These are phyloP conservation scores for Podiceps cristatus DNA, from an alignment of 2,113 vertebrate genomes.

Conservation along the genomic window DNA sequence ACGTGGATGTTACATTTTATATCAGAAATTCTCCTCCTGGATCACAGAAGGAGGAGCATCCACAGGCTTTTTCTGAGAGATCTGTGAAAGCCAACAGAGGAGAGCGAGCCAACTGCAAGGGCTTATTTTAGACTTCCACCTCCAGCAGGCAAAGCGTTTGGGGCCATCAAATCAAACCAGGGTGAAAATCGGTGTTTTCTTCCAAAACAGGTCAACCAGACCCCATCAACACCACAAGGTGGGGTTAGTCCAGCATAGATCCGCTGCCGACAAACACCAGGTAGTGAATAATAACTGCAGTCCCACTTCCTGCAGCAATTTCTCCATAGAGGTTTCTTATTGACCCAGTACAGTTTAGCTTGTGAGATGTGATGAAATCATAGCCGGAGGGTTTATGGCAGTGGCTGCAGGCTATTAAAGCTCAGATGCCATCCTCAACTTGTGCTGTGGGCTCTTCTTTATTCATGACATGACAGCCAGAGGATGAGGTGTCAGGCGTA, in stretches of 20 bases:
- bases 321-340: neutral
- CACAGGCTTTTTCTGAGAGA: neutral
- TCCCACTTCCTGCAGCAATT: neutral
- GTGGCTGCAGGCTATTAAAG: constrained; percentile 64
- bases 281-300: neutral
- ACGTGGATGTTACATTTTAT: neutral
- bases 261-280: neutral
- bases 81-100: neutral
- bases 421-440: constrained; percentile 43
- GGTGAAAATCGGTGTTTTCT: neutral
- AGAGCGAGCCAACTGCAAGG: neutral
- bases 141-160: constrained; percentile 11
- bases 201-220: constrained; percentile 1
- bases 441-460: constrained; percentile 8
- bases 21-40: neutral
- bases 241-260: constrained; percentile 62
- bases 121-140: constrained; percentile 25
- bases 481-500: constrained; percentile 63
- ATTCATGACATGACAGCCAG: constrained; percentile 45
- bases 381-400: constrained; percentile 52
- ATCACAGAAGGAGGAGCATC: neutral
- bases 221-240: constrained; percentile 45
- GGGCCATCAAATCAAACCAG: neutral
- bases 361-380: constrained; percentile 50
- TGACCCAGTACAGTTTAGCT: constrained; percentile 41